Base-by-base conservation (phyloP, 2,797 vertebrate species). In the Pangasius djambal region DNA sequence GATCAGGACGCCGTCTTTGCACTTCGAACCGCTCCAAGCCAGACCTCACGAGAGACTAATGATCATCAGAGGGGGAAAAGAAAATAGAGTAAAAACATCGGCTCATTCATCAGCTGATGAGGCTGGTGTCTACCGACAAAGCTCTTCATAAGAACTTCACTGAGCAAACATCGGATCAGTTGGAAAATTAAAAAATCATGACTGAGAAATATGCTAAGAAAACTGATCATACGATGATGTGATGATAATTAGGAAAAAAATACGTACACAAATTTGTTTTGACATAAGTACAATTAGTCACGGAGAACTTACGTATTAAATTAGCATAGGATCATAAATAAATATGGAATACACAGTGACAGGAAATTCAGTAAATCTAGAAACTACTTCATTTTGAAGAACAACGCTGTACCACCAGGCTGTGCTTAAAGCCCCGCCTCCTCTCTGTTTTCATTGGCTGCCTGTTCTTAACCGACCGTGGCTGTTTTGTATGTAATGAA, bases 1-100 rank as follows among this genome's bases (percentile, higher is more conserved):
- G 65, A 91, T 89, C 86, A 89, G 31, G 82, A 83, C 22, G 48
- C 4, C 10, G 59, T 77, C 83, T 67, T 74, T 69, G n/a, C 72
- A 48, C 37, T 70, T 72, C 25, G 2, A 52, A 34, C 72, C 57
- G 78, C 86, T 50, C 40, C 55, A 48, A 69, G 37, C 40, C 75
- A 18, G 12, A 16, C 16, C 81, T 81, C n/a, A 9, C 1, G 20
- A 4, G 25, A 79, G 6, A 63, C 37, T 86, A 86, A 90, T 86
- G 86, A 87, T 63, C 57, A 2, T 31, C 75, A 4, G 28, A 2
- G 12, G 31, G 31, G 37, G 37, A 3, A 37, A 69, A 37, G 22
- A 31, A 52, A 52, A 67, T 7, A 70, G 15, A 72, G 18, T 4
- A 1, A 74, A 72, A 74, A 28, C 77, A 59, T 79, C n/a, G 48